Evolutionary conservation across 2,113 vertebrate species (phyloP), one percentile per base, ranked within the genome.

Genomic region (Phalacrocorax aristotelis): DNA sequence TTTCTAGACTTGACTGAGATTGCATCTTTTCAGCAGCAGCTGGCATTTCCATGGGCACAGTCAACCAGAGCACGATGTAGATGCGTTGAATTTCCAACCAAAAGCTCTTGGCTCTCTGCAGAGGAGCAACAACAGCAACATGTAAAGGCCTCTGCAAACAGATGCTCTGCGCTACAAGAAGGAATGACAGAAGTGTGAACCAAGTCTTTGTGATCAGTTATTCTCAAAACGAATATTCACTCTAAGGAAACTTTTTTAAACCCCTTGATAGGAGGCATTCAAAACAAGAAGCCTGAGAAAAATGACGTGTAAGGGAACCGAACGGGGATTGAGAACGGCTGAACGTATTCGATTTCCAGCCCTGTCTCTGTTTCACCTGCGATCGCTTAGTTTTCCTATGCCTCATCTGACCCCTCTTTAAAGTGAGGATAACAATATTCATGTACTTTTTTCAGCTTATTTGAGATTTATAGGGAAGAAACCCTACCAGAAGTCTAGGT

Each of bases 31-130:
- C 51, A 75, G 72, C 61, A 79, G 89, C 93, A 97, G 91, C 92
- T 97, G 96, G 95, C 78, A 70, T 76, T 89, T 95, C 90, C 68
- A 8, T n/a, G 94, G 93, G 95, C 89, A 96, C 83, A 61, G 55
- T 65, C 55, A 86, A 60, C 29, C 79, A 55, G 58, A 74, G 92
- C 58, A 78, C 91, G 85, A 71, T 10, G 69, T 57, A 82, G 88
- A 68, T 48, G 60, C 2, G 11, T 61, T 79, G 82, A 57, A 93
- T 81, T 81, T 86, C 81, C 71, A 93, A 61, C 80, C 95, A 13
- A 16, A 58, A 95, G 61, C 1, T 2, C 69, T 22, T 46, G 65
- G 80, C 8, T n/a, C 30, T 34, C 44, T 26, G 69, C 55, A 65
- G 55, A 83, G 75, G 26, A 92, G 55, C 65, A 87, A 49, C 87